Conservation (phyloP, 2,888 invertebrate genomes). For the Acrobasis consociella region DNA sequence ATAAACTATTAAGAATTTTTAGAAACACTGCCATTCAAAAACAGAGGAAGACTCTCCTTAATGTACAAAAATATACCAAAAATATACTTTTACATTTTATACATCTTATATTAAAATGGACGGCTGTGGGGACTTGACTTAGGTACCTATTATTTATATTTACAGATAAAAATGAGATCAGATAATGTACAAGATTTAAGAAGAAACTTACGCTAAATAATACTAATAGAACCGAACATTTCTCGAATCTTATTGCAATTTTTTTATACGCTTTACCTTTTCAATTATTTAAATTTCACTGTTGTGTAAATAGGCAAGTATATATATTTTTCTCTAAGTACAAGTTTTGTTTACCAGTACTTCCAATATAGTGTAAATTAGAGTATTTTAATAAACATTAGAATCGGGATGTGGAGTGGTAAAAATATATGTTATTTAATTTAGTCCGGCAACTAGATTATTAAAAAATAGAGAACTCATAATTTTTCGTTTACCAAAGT, state of each 20-base stretch:
- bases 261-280: not conserved
- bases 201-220: conserved; percentile 50
- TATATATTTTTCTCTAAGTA: too few relatives aligned
- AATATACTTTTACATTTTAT: not conserved
- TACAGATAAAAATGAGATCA: conserved; percentile 74
- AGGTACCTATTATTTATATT: conserved; percentile 51
- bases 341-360: too few relatives aligned
- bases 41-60: conserved; percentile 20
- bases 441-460: too few relatives aligned
- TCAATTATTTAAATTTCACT: not conserved
- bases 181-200: conserved; percentile 67
- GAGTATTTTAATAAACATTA: too few relatives aligned
- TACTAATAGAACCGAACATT: conserved; percentile 48
- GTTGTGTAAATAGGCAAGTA: not conserved
- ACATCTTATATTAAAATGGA: conserved; percentile 24
- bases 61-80: conserved; percentile 13
- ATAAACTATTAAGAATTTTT: conserved; percentile 35
- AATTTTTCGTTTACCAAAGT: too few relatives aligned
- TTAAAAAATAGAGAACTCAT: too few relatives aligned
- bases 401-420: too few relatives aligned
- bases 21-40: conserved; percentile 16
- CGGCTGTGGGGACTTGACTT: conserved; percentile 34
- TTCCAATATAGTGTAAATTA: too few relatives aligned
- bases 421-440: too few relatives aligned
- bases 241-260: conserved; percentile 39